Conservation (phyloP, 2,888 invertebrate genomes). For the Bellardia bayeri region DNA sequence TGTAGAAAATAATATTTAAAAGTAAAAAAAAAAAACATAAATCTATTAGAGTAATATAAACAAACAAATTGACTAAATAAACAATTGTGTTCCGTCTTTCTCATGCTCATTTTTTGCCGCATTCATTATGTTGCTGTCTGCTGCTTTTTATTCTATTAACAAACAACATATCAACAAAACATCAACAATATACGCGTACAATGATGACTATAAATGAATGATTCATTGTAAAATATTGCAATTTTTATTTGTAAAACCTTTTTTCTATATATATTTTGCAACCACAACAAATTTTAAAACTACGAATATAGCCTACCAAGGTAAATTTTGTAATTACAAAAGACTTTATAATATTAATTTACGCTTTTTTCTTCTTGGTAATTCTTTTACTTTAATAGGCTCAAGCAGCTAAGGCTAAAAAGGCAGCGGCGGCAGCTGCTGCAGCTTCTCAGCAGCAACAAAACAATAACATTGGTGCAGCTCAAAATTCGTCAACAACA, state of each 20-base stretch:
- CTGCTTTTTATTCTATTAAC: slow-evolving; percentile 38
- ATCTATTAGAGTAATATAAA: slow-evolving; percentile 2
- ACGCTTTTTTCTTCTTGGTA: neutral
- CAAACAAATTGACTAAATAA: slow-evolving; percentile 19
- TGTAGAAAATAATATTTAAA: too few relatives aligned
- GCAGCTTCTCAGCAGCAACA: slow-evolving; percentile 79
- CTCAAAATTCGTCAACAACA: slow-evolving; percentile 64
- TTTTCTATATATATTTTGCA: slow-evolving; percentile 38
- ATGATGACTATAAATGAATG: slow-evolving; percentile 48
- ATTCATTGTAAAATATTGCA: slow-evolving; percentile 53
- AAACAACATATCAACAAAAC: slow-evolving; percentile 52
- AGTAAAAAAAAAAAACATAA: neutral
- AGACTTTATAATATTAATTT: slow-evolving; percentile 24
- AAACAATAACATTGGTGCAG: slow-evolving; percentile 63
- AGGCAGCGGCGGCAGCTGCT: slow-evolving; percentile 80
- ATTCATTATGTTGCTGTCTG: slow-evolving; percentile 40
- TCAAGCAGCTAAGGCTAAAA: slow-evolving; percentile 83
- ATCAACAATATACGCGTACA: slow-evolving; percentile 46
- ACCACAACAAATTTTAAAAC: slow-evolving; percentile 53
- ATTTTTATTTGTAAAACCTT: slow-evolving; percentile 30
- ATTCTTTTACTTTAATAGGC: slow-evolving; percentile 77
- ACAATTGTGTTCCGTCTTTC: slow-evolving; percentile 45
- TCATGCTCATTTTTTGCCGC: slow-evolving; percentile 35
- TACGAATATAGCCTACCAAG: slow-evolving; percentile 79
- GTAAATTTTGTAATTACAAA: slow-evolving; percentile 74